Percentiles rank a stretch among this genome's conserved stretches.
Evolutionary conservation across 2,888 invertebrate genomes (phyloP).

Genomic region (Acanthosepion esculentum): DNA sequence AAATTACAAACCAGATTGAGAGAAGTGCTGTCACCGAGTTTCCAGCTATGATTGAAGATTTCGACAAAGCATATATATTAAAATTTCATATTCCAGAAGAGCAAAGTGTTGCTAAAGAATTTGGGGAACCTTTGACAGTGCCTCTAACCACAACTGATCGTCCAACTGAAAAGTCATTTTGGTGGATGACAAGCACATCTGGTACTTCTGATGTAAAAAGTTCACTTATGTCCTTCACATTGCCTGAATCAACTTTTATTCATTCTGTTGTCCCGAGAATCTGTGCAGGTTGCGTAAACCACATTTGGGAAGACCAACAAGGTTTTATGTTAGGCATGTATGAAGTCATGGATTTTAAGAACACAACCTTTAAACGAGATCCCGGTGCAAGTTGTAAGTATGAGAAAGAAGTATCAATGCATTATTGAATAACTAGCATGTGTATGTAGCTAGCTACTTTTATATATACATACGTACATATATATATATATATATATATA

Average conservation of each 20-base stretch:
- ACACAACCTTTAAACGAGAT: background rate
- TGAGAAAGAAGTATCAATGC: background rate
- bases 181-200: background rate
- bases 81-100: slow-evolving; percentile 43
- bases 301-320: slow-evolving; percentile 35
- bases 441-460: background rate
- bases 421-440: background rate
- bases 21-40: background rate
- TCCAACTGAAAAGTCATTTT: background rate
- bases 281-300: background rate
- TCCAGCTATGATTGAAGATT: slow-evolving; percentile 43
- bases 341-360: background rate
- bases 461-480: no score
- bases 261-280: background rate
- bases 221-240: background rate
- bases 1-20: background rate
- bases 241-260: background rate
- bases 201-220: background rate
- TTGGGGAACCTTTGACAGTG: background rate
- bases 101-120: background rate
- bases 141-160: background rate
- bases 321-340: background rate
- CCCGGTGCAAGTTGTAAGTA: background rate
- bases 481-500: no score
- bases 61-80: background rate